These are phyloP conservation scores for Quadroppia sp. DNA, from an alignment of 2,888 invertebrate species.

Conservation along the genomic window DNA sequence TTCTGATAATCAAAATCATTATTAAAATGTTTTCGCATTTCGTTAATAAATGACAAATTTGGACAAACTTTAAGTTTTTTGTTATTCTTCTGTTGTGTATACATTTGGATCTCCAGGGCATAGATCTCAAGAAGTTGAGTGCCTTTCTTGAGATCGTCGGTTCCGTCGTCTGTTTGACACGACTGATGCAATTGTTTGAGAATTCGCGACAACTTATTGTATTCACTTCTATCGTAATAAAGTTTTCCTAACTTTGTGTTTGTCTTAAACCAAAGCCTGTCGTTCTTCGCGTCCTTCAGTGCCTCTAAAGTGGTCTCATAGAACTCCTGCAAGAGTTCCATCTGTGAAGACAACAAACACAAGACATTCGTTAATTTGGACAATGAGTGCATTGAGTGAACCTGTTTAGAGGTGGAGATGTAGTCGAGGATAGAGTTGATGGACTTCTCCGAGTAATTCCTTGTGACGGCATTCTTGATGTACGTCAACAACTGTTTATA, in stretches of 20 bases:
- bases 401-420: constrained; percentile 98
- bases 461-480: constrained; percentile 97
- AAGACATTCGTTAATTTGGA: constrained; percentile 54
- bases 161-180: constrained; percentile 96
- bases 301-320: constrained; percentile 95
- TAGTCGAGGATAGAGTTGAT: constrained; percentile 99
- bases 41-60: not conserved
- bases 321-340: constrained; percentile 95
- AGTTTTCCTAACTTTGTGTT: constrained; percentile 97
- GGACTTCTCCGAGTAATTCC: constrained; percentile 99
- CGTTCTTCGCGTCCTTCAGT: constrained; percentile 95
- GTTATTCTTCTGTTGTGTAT: constrained; percentile 98
- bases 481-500: constrained; percentile 96
- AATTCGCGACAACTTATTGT: constrained; percentile 90
- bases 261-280: constrained; percentile 98
- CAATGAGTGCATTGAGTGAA: too few species aligned
- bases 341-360: constrained; percentile 59
- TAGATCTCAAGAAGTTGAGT: constrained; percentile 97
- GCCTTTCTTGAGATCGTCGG: constrained; percentile 94
- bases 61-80: constrained; percentile 72
- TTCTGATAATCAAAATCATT: constrained; percentile 56
- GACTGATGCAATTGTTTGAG: constrained; percentile 94
- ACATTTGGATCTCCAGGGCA: constrained; percentile 99
- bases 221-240: constrained; percentile 83
- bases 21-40: too few species aligned